Evolutionary conservation across 2,797 vertebrate species (phyloP).

Genomic region (Galagoides demidoff): DNA sequence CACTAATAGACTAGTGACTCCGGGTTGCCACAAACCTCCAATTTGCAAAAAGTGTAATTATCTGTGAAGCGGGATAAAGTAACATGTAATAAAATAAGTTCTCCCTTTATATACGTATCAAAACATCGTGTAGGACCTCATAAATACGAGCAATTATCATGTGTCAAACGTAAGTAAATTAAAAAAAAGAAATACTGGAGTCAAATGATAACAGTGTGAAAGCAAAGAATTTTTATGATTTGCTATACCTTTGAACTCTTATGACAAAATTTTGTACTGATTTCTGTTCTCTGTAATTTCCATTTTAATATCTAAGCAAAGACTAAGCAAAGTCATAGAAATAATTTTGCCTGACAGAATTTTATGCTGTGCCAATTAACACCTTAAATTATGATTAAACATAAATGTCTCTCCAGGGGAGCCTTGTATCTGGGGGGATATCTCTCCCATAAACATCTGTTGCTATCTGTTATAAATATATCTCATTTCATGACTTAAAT

Average conservation of each 20-base stretch:
- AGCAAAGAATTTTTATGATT: constrained; percentile 16
- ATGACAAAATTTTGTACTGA: background rate
- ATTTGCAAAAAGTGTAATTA: background rate
- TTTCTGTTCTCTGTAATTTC: constrained; percentile 45
- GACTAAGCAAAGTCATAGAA: constrained; percentile 38
- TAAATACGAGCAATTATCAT: background rate
- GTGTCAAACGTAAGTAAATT: background rate
- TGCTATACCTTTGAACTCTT: background rate
- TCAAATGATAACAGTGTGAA: background rate
- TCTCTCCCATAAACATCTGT: constrained; percentile 24
- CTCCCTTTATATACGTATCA: fast-evolving
- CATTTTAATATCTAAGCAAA: constrained; percentile 58
- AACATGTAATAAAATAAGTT: background rate
- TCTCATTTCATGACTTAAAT: constrained; percentile 54
- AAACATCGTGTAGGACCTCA: background rate
- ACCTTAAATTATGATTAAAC: constrained; percentile 53
- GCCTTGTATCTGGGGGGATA: background rate
- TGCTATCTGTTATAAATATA: background rate
- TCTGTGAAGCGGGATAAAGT: background rate
- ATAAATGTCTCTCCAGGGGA: constrained; percentile 37
- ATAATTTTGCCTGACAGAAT: constrained; percentile 41
- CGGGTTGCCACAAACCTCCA: background rate
- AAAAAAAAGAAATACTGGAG: background rate
- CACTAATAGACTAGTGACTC: background rate
- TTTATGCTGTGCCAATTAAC: constrained; percentile 43